A percentile compares a stretch with the other conserved stretches of the same genome.
phyloP scores from a whole-genome alignment of 2,113 vertebrate species.

The Sinocyclocheilus rhinocerous region DNA sequence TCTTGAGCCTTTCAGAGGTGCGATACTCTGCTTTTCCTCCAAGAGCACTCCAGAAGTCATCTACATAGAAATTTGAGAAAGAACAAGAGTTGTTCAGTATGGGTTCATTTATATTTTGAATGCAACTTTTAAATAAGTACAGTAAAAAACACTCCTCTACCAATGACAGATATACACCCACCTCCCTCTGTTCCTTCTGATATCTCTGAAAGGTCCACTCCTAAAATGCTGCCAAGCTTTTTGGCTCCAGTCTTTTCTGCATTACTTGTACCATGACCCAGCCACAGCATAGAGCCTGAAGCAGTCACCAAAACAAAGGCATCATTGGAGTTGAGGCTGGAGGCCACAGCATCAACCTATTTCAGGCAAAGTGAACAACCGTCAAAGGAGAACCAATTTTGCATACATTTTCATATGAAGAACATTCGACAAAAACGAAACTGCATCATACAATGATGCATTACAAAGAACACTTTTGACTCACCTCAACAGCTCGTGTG shows the following conservation, averaged over 20 bases:
- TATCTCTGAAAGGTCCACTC: conserved; percentile 72
- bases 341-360: conserved; percentile 80
- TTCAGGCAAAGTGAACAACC: neutral
- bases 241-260: conserved; percentile 78
- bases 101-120: neutral
- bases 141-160: conserved; percentile 9
- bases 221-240: conserved; percentile 76
- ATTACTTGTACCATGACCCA: conserved; percentile 78
- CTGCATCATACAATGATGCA: neutral
- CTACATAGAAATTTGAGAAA: conserved; percentile 66
- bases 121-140: neutral
- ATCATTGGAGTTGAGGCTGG: conserved; percentile 86
- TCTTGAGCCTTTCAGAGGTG: conserved; percentile 80
- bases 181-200: conserved; percentile 86
- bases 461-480: neutral
- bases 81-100: neutral
- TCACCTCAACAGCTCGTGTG: conserved; percentile 86
- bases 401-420: neutral
- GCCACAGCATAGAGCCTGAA: conserved; percentile 81
- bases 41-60: conserved; percentile 82
- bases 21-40: conserved; percentile 82
- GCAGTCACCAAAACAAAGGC: conserved; percentile 84
- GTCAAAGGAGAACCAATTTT: neutral
- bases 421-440: neutral
- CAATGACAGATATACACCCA: conserved; percentile 57